Evolutionary conservation across 2,113 vertebrate species (phyloP).

Genomic region (Dryoscopus gambensis): DNA sequence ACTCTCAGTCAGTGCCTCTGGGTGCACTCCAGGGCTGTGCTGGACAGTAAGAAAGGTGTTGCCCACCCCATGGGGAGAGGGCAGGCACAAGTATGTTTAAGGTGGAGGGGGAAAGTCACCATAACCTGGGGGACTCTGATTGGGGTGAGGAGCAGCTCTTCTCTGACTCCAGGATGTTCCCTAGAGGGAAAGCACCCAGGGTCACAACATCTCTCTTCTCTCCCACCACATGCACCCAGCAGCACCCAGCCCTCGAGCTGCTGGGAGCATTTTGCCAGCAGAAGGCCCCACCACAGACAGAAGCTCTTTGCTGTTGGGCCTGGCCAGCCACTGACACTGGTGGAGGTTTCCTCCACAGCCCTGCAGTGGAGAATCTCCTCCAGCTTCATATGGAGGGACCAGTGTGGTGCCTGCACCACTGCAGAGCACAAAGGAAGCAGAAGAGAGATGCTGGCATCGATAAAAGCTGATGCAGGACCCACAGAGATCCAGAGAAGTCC

Average conservation of each 20-base stretch:
- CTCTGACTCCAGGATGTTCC: neutral
- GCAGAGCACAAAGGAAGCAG: neutral
- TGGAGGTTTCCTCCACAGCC: neutral
- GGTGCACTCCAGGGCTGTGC: neutral
- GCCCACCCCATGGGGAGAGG: neutral
- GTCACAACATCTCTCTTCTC: neutral
- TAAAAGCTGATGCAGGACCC: neutral
- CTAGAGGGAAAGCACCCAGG: neutral
- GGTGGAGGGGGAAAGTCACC: neutral
- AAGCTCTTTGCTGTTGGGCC: neutral
- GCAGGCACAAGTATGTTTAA: neutral
- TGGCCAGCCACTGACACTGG: neutral
- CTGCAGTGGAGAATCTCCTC: neutral
- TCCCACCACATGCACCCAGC: neutral
- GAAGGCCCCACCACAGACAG: neutral
- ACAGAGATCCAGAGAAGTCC: neutral
- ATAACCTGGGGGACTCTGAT: accelerated
- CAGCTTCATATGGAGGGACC: neutral
- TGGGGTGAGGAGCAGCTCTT: neutral
- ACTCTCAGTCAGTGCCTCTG: neutral
- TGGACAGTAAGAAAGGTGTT: neutral
- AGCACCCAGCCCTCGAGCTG: neutral
- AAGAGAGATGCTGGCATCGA: accelerated
- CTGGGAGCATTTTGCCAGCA: neutral
- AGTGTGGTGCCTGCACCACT: neutral